Conservation (phyloP, 2,888 invertebrate genomes). For the Spicauda simplicius region DNA sequence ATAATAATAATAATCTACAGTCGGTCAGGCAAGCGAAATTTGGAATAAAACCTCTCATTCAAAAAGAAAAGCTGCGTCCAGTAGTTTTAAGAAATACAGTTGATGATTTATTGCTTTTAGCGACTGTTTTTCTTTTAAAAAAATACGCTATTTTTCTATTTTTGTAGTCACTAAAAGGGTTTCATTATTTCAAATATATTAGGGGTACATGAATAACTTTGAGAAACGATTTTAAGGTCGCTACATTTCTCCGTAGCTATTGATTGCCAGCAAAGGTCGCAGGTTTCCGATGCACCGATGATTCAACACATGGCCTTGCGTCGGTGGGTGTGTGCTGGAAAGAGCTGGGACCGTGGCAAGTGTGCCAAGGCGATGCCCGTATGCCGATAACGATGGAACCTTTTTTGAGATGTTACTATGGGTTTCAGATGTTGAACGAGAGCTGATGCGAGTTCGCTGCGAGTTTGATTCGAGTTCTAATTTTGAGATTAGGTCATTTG, state of each 20-base stretch:
- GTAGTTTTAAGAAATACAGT: no score
- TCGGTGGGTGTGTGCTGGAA: constrained; percentile 63
- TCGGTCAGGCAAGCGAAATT: no score
- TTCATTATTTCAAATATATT: no score
- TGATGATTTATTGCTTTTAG: no score
- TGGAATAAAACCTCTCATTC: no score
- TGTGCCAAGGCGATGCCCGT: constrained; percentile 79
- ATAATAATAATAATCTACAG: no score
- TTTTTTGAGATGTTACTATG: constrained; percentile 52
- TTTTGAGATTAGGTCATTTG: background rate
- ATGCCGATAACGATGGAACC: constrained; percentile 73
- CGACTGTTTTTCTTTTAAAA: no score
- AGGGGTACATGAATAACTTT: no score
- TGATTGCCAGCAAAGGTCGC: constrained; percentile 23
- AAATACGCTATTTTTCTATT: no score
- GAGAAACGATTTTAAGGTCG: background rate
- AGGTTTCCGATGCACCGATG: constrained; percentile 22
- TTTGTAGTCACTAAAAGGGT: no score
- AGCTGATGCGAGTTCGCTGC: constrained; percentile 12
- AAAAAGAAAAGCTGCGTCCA: no score
- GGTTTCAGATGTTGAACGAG: background rate
- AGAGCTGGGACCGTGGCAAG: constrained; percentile 61
- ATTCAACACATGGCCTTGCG: constrained; percentile 62
- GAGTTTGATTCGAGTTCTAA: background rate
- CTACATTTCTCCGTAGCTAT: constrained; percentile 37